phyloP scores from a whole-genome alignment of 2,797 vertebrate genomes.

The Smutsia gigantea region DNA sequence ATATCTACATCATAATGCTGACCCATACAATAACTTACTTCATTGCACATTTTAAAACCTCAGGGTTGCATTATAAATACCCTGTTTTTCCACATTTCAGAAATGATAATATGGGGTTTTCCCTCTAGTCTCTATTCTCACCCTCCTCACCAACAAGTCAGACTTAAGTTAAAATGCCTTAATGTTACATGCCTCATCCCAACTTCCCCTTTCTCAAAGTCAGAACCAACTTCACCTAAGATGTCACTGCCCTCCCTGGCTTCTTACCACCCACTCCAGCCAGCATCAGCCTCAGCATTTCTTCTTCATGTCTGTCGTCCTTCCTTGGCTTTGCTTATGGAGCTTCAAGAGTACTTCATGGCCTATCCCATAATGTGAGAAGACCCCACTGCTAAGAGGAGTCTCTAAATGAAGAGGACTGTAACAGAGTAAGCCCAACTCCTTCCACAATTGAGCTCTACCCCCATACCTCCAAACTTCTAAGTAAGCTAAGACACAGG shows the following conservation, averaged over 20 bases:
- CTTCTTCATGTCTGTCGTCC: not conserved
- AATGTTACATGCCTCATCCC: not conserved
- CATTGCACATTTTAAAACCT: conserved; percentile 26
- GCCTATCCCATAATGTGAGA: not conserved
- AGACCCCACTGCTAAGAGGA: not conserved
- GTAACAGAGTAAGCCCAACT: not conserved
- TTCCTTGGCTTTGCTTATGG: not conserved
- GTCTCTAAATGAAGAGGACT: not conserved
- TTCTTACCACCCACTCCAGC: not conserved
- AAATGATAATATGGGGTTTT: conserved; percentile 49
- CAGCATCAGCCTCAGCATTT: not conserved
- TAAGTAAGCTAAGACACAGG: not conserved
- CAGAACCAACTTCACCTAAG: conserved; percentile 7
- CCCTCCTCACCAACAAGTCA: not conserved
- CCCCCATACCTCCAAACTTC: not conserved
- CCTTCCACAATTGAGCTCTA: not conserved
- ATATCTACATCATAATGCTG: not conserved
- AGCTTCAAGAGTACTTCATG: not conserved
- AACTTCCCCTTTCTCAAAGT: not conserved
- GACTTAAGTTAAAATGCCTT: conserved; percentile 34
- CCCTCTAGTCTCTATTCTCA: not conserved
- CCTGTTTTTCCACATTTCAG: conserved; percentile 37
- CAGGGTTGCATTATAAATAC: not conserved
- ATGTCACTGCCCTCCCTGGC: not conserved
- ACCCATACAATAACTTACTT: not conserved